A percentile compares a stretch with the other conserved stretches of the same genome.
Evolutionary conservation across 2,888 invertebrate species (phyloP).

Genomic region (Sarcophaga subvicina): DNA sequence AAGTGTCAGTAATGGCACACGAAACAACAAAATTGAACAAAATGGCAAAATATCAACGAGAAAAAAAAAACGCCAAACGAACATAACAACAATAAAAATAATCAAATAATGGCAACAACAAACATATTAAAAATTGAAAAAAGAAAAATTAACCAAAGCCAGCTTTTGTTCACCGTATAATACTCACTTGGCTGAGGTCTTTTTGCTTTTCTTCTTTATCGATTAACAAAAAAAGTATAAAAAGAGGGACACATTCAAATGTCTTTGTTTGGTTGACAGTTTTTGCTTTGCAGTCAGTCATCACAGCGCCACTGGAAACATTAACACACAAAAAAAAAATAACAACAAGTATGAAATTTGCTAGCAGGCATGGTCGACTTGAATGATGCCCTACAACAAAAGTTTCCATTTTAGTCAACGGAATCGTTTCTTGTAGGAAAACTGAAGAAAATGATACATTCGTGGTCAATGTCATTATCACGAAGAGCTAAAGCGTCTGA

Average conservation of each 20-base stretch:
- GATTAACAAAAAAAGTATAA: not conserved
- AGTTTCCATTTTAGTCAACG: too few relatives aligned
- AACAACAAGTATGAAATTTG: not conserved
- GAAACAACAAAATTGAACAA: slow-evolving; percentile 56
- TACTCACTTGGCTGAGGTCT: not conserved
- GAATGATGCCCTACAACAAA: too few relatives aligned
- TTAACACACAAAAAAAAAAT: not conserved
- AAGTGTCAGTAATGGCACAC: slow-evolving; percentile 74
- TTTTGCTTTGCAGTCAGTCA: not conserved
- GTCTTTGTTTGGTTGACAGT: slow-evolving; percentile 39
- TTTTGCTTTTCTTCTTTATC: slow-evolving; percentile 19
- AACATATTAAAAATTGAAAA: not conserved
- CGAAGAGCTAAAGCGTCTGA: too few relatives aligned
- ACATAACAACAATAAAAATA: not conserved
- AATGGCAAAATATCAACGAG: slow-evolving; percentile 47
- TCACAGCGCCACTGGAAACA: not conserved
- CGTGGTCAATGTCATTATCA: too few relatives aligned
- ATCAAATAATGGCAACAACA: not conserved
- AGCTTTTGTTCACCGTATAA: not conserved
- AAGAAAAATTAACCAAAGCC: slow-evolving; percentile 38
- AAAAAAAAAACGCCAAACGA: not conserved
- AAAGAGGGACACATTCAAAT: slow-evolving; percentile 69
- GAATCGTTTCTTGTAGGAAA: too few relatives aligned
- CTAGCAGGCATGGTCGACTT: not conserved
- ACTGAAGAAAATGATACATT: too few relatives aligned